phyloP scores from a whole-genome alignment of 2,888 invertebrate genomes.

The Monoplex corrugatus region DNA sequence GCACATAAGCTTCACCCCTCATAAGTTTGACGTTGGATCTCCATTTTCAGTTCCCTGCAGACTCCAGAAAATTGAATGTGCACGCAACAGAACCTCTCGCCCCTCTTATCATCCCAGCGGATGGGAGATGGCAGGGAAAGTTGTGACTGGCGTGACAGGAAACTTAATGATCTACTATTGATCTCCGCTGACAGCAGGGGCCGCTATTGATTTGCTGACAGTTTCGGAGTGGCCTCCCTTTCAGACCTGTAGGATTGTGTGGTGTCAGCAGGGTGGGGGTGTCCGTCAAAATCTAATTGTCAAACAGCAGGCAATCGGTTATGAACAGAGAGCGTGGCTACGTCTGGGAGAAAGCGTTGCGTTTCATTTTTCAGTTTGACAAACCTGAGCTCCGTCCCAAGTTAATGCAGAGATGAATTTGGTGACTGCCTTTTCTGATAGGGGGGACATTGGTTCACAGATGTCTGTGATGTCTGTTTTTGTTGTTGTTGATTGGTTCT shows the following conservation, averaged over 20 bases:
- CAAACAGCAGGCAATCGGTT: neutral
- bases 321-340: neutral
- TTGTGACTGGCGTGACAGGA: constrained; percentile 40
- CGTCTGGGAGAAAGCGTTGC: too few species aligned
- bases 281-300: constrained; percentile 26
- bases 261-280: neutral
- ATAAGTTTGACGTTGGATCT: too few species aligned
- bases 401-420: too few species aligned
- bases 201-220: constrained; percentile 44
- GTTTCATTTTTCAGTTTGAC: too few species aligned
- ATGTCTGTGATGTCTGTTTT: too few species aligned
- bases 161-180: constrained; percentile 48
- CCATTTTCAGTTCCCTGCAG: neutral
- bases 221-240: constrained; percentile 25
- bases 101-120: neutral
- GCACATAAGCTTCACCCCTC: too few species aligned
- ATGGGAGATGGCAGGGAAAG: neutral
- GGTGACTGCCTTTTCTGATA: too few species aligned
- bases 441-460: too few species aligned
- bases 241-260: neutral
- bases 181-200: constrained; percentile 21
- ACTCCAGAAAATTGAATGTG: neutral
- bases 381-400: too few species aligned
- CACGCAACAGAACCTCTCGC: neutral
- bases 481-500: too few species aligned